Conservation (phyloP, 2,113 vertebrate species). For the Dendrocopos noguchii region DNA sequence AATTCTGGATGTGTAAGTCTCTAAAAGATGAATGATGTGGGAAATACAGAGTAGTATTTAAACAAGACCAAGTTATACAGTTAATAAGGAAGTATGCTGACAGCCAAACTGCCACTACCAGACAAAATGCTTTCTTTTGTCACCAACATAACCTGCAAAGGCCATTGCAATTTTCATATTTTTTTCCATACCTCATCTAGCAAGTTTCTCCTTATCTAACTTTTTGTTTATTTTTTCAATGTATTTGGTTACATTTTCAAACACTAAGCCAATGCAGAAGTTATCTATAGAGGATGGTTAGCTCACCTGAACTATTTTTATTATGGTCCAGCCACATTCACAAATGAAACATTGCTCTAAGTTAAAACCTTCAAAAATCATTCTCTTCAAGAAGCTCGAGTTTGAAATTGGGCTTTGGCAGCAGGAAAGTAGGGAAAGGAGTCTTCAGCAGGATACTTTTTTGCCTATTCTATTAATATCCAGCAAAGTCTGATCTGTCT, state of each 20-base stretch:
- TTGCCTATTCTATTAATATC: not conserved
- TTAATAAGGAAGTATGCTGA: too few relatives aligned
- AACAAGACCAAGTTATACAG: too few relatives aligned
- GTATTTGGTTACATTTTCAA: not conserved
- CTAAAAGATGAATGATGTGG: too few relatives aligned
- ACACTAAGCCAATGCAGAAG: not conserved
- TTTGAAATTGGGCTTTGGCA: not conserved
- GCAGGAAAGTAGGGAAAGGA: not conserved
- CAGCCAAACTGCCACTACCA: too few relatives aligned
- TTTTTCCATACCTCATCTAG: not conserved
- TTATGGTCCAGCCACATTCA: not conserved
- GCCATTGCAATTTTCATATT: too few relatives aligned
- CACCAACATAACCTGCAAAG: too few relatives aligned
- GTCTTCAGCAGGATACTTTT: not conserved
- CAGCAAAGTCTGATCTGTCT: not conserved
- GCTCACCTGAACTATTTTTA: not conserved
- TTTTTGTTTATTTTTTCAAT: not conserved
- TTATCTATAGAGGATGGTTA: not conserved
- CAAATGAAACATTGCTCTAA: not conserved
- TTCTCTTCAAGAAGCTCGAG: not conserved
- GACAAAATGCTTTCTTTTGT: too few relatives aligned
- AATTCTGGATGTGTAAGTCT: too few relatives aligned
- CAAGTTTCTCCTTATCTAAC: not conserved
- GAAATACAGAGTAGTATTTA: too few relatives aligned
- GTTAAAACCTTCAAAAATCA: conserved; percentile 22